Conservation (phyloP, 2,888 invertebrate species). For the Smittia aterrima region DNA sequence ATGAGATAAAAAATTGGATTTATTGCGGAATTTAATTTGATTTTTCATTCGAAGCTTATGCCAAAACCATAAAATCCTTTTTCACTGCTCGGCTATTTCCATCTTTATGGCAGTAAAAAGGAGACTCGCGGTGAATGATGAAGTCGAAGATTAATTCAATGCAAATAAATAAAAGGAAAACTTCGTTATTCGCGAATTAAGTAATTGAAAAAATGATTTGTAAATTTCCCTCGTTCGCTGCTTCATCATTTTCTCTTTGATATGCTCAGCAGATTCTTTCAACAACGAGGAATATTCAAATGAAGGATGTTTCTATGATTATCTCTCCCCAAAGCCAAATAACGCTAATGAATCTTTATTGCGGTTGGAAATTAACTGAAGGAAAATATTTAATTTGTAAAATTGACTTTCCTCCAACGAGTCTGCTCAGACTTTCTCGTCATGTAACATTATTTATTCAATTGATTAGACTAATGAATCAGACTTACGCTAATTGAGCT, state of each 20-base stretch:
- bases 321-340: background rate
- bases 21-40: slow-evolving; percentile 14
- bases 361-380: slow-evolving; percentile 17
- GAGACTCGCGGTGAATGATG: background rate
- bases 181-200: background rate
- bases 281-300: background rate
- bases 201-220: slow-evolving; percentile 25
- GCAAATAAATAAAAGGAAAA: slow-evolving; percentile 10
- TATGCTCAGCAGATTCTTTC: slow-evolving; percentile 4
- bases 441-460: slow-evolving; percentile 11
- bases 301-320: slow-evolving; percentile 4
- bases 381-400: slow-evolving; percentile 19
- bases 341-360: slow-evolving; percentile 23
- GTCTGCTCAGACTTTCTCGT: background rate
- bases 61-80: background rate
- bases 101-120: background rate
- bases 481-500: slow-evolving; percentile 22
- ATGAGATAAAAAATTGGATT: slow-evolving; percentile 22
- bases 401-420: background rate
- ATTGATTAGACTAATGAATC: slow-evolving; percentile 24
- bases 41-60: background rate
- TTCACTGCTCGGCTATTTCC: background rate
- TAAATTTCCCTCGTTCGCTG: slow-evolving; percentile 2
- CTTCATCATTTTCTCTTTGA: background rate
- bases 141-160: slow-evolving; percentile 14